Evolutionary conservation across 2,113 vertebrate genomes (phyloP), one percentile per base, ranked within the genome.

Genomic region (Atrichornis clamosus): DNA sequence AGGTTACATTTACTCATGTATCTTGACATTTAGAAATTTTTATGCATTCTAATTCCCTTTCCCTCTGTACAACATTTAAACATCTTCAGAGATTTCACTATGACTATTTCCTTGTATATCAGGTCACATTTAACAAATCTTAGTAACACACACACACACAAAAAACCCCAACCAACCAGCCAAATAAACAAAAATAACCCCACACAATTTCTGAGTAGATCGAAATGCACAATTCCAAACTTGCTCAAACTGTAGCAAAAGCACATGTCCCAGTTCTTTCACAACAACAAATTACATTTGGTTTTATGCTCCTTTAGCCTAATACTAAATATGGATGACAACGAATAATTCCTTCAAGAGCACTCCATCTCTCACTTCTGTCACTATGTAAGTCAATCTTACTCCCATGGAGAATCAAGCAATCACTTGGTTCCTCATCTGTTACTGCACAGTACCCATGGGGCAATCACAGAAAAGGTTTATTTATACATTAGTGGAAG

Each of bases 11-110:
- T 89, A 68, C 42, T 85, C 55, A 58, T 14, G 1, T 75, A 72
- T 68, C 68, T 63, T 88, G 79, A 86, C 22, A 88, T 94, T 94
- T 80, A 74, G 37, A 91, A 83, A 83, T 65, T 91, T 35, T 83
- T 85, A 42, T 13, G 41, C 27, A 63, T 86, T 80, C 50, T 55
- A 93, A 83, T 70, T 84, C 47, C 59, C 81, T 73, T 89, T 77
- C 39, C 30, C 47, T 70, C 50, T 55, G 22, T 26, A 84, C 7
- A 64, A 73, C 52, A 88, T 85, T 91, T 67, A 41, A 90, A 55
- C 18, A 23, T 39, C 53, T 77, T 78, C 75, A 84, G 82, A 84
- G 70, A 74, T 55, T 76, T 84, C 32, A 44, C 52, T 47, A 27
- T 27, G 19, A 87, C 69, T 44, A 47, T 79, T 96, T 84, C 77